Conservation (phyloP, 1,140 invertebrate genomes). For the Aradophagus sp. region DNA sequence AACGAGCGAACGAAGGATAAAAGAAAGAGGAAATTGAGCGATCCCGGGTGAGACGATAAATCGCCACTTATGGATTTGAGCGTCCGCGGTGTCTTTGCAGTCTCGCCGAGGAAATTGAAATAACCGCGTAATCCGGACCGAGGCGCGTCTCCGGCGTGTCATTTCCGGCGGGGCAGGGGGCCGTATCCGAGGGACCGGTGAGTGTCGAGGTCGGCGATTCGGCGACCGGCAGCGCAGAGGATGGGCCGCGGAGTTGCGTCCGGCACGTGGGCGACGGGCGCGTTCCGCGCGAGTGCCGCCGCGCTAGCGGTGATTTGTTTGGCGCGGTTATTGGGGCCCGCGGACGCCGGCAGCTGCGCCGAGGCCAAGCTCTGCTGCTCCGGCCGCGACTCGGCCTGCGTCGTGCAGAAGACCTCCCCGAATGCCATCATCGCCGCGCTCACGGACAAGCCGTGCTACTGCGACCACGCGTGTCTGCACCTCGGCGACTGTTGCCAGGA, state of each 20-base stretch:
- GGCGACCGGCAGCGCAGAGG: conserved; percentile 1
- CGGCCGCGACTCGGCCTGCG: conserved; percentile 89
- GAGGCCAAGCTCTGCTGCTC: conserved; percentile 86
- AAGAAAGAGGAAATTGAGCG: too few relatives aligned
- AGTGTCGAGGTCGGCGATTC: not conserved
- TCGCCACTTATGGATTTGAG: conserved; percentile 13
- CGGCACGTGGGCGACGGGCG: conserved; percentile 41
- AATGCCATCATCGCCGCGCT: conserved; percentile 88
- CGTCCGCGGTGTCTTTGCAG: conserved; percentile 4
- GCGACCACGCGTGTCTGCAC: conserved; percentile 90
- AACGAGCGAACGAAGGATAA: too few relatives aligned
- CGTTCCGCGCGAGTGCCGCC: conserved; percentile 29
- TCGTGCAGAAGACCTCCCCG: conserved; percentile 87
- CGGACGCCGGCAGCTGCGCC: conserved; percentile 78
- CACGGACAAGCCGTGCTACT: conserved; percentile 90
- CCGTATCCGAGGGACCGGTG: conserved; percentile 23
- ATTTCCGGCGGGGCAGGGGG: conserved; percentile 19
- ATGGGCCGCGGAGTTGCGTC: conserved; percentile 19
- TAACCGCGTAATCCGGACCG: conserved; percentile 37
- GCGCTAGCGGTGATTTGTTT: conserved; percentile 24
- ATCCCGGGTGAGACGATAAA: too few relatives aligned
- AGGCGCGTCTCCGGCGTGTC: conserved; percentile 13
- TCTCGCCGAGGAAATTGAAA: conserved; percentile 37
- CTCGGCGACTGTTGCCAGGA: conserved; percentile 90
- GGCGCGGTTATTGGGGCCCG: too few relatives aligned